Evolutionary conservation across 2,888 invertebrate species (phyloP).

Genomic region (Cryptosula pallasiana): DNA sequence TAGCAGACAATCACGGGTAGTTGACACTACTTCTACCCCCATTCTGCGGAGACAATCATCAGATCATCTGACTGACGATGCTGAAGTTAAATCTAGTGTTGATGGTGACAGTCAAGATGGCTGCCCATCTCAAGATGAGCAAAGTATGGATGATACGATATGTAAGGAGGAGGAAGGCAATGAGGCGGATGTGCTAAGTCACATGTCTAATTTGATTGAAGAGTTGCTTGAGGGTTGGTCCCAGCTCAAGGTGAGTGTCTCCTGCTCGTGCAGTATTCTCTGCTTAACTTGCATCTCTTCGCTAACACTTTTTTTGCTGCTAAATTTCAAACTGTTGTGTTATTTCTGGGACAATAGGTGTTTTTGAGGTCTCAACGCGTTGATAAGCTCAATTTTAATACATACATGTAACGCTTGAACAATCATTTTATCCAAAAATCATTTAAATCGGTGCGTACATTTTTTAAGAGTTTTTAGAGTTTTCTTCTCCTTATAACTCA

Average conservation of each 20-base stretch:
- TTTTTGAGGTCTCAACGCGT: too few species aligned
- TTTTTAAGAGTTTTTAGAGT: too few species aligned
- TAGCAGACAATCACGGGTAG: not conserved
- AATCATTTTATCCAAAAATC: too few species aligned
- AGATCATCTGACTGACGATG: slow-evolving; percentile 21
- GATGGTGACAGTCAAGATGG: slow-evolving; percentile 25
- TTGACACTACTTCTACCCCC: not conserved
- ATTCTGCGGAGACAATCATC: not conserved
- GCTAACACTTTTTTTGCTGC: too few species aligned
- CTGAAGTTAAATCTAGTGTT: not conserved
- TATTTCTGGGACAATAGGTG: too few species aligned
- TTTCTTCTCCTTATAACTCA: too few species aligned
- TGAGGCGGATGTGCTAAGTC: slow-evolving; percentile 3
- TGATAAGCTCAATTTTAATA: too few species aligned
- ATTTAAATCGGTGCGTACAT: too few species aligned
- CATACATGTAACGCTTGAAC: too few species aligned
- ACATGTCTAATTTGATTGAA: slow-evolving; percentile 38
- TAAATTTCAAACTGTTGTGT: too few species aligned
- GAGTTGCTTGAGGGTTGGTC: slow-evolving; percentile 71
- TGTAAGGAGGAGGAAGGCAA: not conserved
- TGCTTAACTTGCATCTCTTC: not conserved
- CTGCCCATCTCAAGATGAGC: not conserved
- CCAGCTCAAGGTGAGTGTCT: slow-evolving; percentile 53
- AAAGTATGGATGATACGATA: not conserved
- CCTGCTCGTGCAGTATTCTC: not conserved